Evolutionary conservation across 2,888 invertebrate species (phyloP), one percentile per base, ranked within the genome.

Genomic region (Globia sparganii): DNA sequence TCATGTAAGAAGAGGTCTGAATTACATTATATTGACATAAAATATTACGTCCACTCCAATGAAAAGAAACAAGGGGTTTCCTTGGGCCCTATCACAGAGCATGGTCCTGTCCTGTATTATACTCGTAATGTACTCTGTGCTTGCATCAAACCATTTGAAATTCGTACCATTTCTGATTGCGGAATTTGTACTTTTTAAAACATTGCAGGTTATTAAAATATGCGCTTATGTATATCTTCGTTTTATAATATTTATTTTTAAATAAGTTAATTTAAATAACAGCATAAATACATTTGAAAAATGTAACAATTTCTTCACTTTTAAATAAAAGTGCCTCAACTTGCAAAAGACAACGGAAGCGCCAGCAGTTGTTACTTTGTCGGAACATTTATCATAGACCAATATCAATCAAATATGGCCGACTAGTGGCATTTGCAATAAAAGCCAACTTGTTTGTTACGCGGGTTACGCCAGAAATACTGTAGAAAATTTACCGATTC

Each of bases 371-470:
- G n/a, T n/a, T n/a, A n/a, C n/a, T n/a, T 68, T 66, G 65, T 58
- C 69, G 58, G 28, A 59, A 43, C 58, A 56, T 67, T 67, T 21
- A 11, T 40, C 11, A 25, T 43, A 58, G 25, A 40, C n/a, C 18
- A 40, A 31, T 56, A 75, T 72, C n/a, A 66, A 75, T 72, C n/a
- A 66, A 91, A 92, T 87, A 93, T 93, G 92, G 92, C 93, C 87
- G 86, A 85, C 77, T 78, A 53, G 83, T 88, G 79, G 89, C 87
- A 79, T 88, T 88, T 78, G 76, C 69, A 53, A 40, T 77, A 77
- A 74, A 83, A 88, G 83, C 77, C 68, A 58, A 74, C 25, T 31
- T 74, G 72, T 43, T 43, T 43, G 43, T n/a, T n/a, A n/a, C n/a
- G n/a, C n/a, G n/a, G n/a, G 79, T 73, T 75, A 76, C 66, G 69